Conservation (phyloP, 2,888 invertebrate species). For the Prenolepis imparis region DNA sequence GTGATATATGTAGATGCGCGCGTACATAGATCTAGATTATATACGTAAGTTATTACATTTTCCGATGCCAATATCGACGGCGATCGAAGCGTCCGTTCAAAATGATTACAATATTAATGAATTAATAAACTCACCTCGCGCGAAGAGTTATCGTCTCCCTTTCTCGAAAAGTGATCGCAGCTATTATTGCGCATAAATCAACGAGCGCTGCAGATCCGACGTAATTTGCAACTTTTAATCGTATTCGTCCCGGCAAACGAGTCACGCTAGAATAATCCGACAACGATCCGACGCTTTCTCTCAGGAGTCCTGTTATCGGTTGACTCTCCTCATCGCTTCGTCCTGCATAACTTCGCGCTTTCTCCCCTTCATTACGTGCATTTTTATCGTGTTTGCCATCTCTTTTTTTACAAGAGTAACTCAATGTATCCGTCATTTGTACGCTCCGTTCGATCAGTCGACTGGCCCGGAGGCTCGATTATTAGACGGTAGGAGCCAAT, state of each 20-base stretch:
- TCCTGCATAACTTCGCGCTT: constrained; percentile 2
- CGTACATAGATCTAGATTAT: too few species aligned
- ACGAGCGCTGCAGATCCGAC: neutral
- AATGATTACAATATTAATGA: constrained; percentile 26
- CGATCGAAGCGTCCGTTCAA: neutral
- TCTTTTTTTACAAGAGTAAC: constrained; percentile 49
- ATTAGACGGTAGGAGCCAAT: constrained; percentile 57
- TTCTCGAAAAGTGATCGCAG: constrained; percentile 17
- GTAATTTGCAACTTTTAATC: constrained; percentile 48
- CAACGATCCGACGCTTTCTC: neutral
- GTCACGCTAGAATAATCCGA: constrained; percentile 24
- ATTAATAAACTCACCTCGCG: constrained; percentile 33
- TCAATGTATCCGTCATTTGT: constrained; percentile 22
- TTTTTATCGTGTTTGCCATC: constrained; percentile 19
- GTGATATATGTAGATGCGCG: neutral
- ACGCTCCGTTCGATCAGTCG: constrained; percentile 18
- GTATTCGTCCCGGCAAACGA: constrained; percentile 13
- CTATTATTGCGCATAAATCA: constrained; percentile 42
- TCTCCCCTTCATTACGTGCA: constrained; percentile 29
- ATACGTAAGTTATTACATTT: constrained; percentile 8
- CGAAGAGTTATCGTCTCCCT: constrained; percentile 13
- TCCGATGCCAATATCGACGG: neutral
- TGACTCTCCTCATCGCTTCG: constrained; percentile 7
- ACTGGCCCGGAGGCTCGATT: constrained; percentile 37
- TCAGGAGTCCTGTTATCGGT: constrained; percentile 14